Evolutionary conservation across 2,888 invertebrate species (phyloP), one percentile per base, ranked within the genome.

Genomic region (Ditula angustiorana): DNA sequence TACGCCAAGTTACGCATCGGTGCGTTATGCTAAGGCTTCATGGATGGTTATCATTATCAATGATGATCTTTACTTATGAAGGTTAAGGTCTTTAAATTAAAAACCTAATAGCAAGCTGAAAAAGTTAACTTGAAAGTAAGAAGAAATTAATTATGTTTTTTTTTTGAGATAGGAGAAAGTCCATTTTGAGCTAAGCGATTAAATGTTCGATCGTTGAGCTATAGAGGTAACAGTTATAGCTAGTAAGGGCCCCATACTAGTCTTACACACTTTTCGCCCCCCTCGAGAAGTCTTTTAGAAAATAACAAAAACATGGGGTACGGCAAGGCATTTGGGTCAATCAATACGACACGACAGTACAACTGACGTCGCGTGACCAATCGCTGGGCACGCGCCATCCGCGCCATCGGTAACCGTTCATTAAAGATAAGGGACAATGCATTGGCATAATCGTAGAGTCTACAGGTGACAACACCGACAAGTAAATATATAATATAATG

Each of bases 261-360:
- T 33, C 2, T 23, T 23, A 11, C 3, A 24, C 53, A 46, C 53
- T 53, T 30, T 28, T 11, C 21, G 19, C 56, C 21, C 41, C 46
- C 46, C 21, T 21, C 56, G 56, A n/a, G 3, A 37, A n/a, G 28
- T 60, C 30, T 52, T 44, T 64, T 26, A 35, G 44, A 57, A 59
- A 62, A 46, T 58, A 68, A 69, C 68, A 70, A 71, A 68, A 75
- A 76, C 68, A 71, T 21, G 71, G 69, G 70, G 66, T 44, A 44
- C 37, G 64, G 66, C 41, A 67, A 62, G 73, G 76, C 79, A 88
- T 86, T 85, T 86, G 76, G 89, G 88, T 90, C 89, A 89, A 90
- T 90, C 89, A 78, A 90, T 90, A 88, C 73, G 74, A 81, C 76
- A 81, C 77, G 76, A 78, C 74, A 62, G 58, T 41, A 41, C 47